Conservation (phyloP, 2,888 invertebrate genomes). For the Hirtodrosophila duncani region DNA sequence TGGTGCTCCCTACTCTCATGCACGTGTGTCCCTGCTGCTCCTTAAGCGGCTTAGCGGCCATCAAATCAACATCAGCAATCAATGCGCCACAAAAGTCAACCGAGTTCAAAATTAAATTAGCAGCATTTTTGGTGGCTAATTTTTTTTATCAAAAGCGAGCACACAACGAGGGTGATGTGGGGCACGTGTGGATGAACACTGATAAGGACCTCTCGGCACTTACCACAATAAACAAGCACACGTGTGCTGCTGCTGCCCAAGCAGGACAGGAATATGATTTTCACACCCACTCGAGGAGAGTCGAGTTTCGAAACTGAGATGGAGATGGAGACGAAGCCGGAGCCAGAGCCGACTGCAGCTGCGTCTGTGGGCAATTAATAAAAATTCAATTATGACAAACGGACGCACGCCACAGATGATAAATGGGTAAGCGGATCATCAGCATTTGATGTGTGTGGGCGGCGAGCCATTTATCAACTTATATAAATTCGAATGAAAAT, state of each 20-base stretch:
- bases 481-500: too few species aligned
- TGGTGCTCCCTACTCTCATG: constrained; percentile 66
- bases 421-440: too few species aligned
- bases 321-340: too few species aligned
- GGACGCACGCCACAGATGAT: too few species aligned
- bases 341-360: too few species aligned
- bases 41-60: constrained; percentile 71
- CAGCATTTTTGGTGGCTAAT: constrained; percentile 63
- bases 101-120: constrained; percentile 74
- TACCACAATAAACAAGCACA: constrained; percentile 57
- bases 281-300: constrained; percentile 38
- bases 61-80: constrained; percentile 41
- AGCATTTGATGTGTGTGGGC: too few species aligned
- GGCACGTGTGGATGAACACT: constrained; percentile 47
- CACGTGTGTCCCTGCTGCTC: too few species aligned
- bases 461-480: too few species aligned
- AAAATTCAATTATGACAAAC: too few species aligned
- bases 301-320: too few species aligned
- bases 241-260: constrained; percentile 34
- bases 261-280: constrained; percentile 13
- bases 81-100: constrained; percentile 21
- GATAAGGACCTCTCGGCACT: constrained; percentile 49
- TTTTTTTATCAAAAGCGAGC: constrained; percentile 55
- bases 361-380: too few species aligned
- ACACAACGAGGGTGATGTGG: background rate